Conservation (phyloP, 37 sponge, comb jelly and placozoan genomes). For the Ephydatia muelleri region DNA sequence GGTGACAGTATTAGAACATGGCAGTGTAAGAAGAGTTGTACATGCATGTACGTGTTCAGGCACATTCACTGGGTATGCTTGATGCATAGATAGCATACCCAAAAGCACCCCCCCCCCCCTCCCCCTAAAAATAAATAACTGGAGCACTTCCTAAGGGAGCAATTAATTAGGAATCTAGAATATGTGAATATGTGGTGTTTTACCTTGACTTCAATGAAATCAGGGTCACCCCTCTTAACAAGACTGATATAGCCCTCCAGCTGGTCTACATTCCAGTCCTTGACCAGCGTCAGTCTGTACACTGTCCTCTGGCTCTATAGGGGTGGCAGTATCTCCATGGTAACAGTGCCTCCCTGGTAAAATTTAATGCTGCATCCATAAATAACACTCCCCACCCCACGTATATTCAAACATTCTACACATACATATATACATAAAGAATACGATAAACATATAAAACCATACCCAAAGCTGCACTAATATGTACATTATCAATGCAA, state of each 20-base stretch:
- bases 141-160: not conserved
- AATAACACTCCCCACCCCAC: not conserved
- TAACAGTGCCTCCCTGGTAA: not conserved
- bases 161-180: not conserved
- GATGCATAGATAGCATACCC: no score
- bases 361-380: not conserved
- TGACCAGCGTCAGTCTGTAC: slow-evolving; percentile 93
- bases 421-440: not conserved
- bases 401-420: no score
- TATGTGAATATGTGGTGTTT: not conserved
- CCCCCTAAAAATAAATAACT: no score
- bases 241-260: slow-evolving; percentile 81
- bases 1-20: not conserved
- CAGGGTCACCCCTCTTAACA: slow-evolving; percentile 81
- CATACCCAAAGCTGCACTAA: not conserved
- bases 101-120: no score
- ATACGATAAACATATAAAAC: not conserved
- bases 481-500: no score
- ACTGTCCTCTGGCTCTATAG: slow-evolving; percentile 91
- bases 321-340: not conserved
- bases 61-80: no score
- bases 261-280: slow-evolving; percentile 95
- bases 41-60: no score
- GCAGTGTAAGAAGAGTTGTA: no score
- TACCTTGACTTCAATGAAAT: slow-evolving; percentile 96